Evolutionary conservation across 2,797 vertebrate genomes (phyloP).

Genomic region (Columba guinea): DNA sequence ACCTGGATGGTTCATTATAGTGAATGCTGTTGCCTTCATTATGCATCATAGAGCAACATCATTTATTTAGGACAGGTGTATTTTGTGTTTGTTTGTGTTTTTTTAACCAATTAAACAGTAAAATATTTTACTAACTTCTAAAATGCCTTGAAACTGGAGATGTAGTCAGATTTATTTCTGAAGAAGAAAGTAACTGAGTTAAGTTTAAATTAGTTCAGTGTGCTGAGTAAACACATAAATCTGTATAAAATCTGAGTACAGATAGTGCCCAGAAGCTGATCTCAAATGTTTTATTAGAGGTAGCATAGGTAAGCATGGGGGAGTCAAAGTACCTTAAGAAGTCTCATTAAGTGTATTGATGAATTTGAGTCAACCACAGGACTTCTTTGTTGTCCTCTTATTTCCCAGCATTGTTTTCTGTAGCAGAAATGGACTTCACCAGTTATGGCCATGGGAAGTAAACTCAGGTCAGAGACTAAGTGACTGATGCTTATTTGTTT

Average conservation of each 20-base stretch:
- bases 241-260: neutral
- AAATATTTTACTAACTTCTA: neutral
- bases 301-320: neutral
- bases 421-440: neutral
- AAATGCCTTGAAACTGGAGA: neutral
- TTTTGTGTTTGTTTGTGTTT: too few relatives aligned
- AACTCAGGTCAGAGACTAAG: neutral
- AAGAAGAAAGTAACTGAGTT: neutral
- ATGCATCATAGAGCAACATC: neutral
- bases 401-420: neutral
- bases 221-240: slow-evolving; percentile 19
- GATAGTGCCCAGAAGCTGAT: neutral
- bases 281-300: neutral
- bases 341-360: neutral
- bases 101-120: neutral
- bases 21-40: neutral
- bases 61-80: neutral
- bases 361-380: neutral
- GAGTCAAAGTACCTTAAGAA: neutral
- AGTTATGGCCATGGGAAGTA: neutral
- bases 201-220: neutral
- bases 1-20: neutral
- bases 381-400: accelerated
- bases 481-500: neutral
- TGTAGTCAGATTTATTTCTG: neutral